Evolutionary conservation across 2,888 invertebrate genomes (phyloP).

Genomic region (Diarsia dahlii): DNA sequence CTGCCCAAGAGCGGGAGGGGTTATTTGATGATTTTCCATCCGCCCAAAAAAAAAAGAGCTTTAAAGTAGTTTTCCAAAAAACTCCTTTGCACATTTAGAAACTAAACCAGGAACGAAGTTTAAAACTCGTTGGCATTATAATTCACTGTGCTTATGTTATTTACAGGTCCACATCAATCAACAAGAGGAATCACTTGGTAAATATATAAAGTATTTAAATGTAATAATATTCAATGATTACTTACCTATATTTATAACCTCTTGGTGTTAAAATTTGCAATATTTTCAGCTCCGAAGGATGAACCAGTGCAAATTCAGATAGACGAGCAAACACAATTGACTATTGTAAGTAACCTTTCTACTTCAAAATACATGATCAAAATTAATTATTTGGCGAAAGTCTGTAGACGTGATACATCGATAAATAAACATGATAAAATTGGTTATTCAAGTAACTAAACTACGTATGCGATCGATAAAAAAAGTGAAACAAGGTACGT

Average conservation of each 20-base stretch:
- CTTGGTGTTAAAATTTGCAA: conserved; percentile 5
- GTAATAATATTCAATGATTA: neutral
- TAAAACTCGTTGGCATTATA: neutral
- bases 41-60: neutral
- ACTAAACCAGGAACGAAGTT: neutral
- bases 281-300: conserved; percentile 80
- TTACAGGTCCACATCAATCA: conserved; percentile 73
- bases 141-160: conserved; percentile 13
- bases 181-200: conserved; percentile 76
- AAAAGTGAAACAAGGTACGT: too few species aligned
- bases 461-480: neutral
- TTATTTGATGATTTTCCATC: too few species aligned
- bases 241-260: neutral
- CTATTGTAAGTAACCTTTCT: conserved; percentile 80
- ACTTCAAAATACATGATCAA: neutral
- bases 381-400: neutral
- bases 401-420: neutral
- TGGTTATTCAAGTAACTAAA: neutral
- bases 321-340: conserved; percentile 85
- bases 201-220: conserved; percentile 18
- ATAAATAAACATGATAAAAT: neutral
- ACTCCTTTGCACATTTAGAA: neutral
- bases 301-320: conserved; percentile 87
- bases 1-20: too few species aligned
- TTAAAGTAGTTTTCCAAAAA: neutral